Conservation (phyloP, 2,797 vertebrate species). For the Lateolabrax maculatus region DNA sequence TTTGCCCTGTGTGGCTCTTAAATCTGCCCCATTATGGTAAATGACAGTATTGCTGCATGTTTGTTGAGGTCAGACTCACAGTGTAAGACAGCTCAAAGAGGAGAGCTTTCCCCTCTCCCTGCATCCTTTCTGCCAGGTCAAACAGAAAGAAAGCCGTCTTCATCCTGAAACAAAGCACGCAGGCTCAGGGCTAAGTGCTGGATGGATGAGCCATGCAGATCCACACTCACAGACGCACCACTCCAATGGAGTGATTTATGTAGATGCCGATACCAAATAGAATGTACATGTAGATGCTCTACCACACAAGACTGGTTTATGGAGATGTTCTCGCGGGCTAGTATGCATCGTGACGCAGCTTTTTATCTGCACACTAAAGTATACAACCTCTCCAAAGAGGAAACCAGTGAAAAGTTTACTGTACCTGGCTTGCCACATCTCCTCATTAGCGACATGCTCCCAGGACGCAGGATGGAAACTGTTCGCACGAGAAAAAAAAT, state of each 20-base stretch:
- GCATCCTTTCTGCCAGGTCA: constrained; percentile 90
- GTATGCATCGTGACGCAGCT: constrained; percentile 73
- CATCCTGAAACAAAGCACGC: constrained; percentile 90
- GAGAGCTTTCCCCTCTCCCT: constrained; percentile 77
- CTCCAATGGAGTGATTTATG: constrained; percentile 84
- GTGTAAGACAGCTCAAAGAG: constrained; percentile 87
- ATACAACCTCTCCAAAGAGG: constrained; percentile 33
- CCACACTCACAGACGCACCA: constrained; percentile 74
- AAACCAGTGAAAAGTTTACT: constrained; percentile 24
- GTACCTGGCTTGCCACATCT: constrained; percentile 99
- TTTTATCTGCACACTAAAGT: constrained; percentile 62
- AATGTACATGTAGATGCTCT: constrained; percentile 81
- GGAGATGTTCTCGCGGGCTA: constrained; percentile 72
- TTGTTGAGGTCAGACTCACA: constrained; percentile 79
- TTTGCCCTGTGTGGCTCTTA: constrained; percentile 42
- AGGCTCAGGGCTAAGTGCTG: constrained; percentile 79
- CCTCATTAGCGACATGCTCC: constrained; percentile 97
- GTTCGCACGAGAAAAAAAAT: constrained; percentile 49
- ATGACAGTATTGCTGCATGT: constrained; percentile 32
- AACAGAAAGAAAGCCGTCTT: constrained; percentile 99
- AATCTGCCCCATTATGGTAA: constrained; percentile 46
- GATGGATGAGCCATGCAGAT: constrained; percentile 81
- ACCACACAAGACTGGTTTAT: constrained; percentile 82
- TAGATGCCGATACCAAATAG: constrained; percentile 78
- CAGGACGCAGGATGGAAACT: constrained; percentile 94